phyloP scores from a whole-genome alignment of 2,888 invertebrate genomes.

The Anagyrus pseudococci region DNA sequence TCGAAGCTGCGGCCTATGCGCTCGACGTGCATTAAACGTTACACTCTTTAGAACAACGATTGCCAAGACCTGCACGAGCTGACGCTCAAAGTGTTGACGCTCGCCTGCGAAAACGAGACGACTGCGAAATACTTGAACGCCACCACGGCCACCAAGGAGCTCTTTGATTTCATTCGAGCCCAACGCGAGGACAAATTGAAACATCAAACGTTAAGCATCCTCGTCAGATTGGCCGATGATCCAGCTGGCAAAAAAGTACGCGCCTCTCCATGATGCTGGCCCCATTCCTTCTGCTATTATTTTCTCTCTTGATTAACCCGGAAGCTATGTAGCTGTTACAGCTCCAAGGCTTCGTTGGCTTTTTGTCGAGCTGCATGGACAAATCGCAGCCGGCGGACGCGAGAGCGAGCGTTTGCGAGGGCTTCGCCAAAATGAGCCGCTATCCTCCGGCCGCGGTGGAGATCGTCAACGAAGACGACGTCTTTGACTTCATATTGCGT shows the following conservation, averaged over 20 bases:
- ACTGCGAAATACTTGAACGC: conserved; percentile 45
- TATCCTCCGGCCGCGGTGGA: conserved; percentile 45
- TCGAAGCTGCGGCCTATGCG: not conserved
- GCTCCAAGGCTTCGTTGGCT: conserved; percentile 43
- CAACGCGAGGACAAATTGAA: conserved; percentile 36
- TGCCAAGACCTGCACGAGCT: conserved; percentile 47
- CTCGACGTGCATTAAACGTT: no score
- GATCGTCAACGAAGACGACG: conserved; percentile 44
- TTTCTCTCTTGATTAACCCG: not conserved
- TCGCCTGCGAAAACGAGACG: conserved; percentile 44
- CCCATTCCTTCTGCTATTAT: not conserved
- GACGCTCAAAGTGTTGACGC: conserved; percentile 42
- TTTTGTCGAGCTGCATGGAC: conserved; percentile 14
- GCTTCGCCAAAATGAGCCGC: conserved; percentile 49
- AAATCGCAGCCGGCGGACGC: not conserved
- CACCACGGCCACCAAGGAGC: conserved; percentile 43
- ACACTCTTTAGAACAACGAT: conserved; percentile 47
- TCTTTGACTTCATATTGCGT: conserved; percentile 42
- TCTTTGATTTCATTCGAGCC: conserved; percentile 46
- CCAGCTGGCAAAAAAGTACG: conserved; percentile 47
- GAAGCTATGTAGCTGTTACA: conserved; percentile 43
- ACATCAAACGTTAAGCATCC: conserved; percentile 42
- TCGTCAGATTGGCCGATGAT: conserved; percentile 45
- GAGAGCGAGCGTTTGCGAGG: conserved; percentile 39
- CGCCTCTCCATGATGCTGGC: not conserved